Evolutionary conservation across 2,888 invertebrate species (phyloP), one percentile per base, ranked within the genome.

Genomic region (Cylindroiulus punctatus): DNA sequence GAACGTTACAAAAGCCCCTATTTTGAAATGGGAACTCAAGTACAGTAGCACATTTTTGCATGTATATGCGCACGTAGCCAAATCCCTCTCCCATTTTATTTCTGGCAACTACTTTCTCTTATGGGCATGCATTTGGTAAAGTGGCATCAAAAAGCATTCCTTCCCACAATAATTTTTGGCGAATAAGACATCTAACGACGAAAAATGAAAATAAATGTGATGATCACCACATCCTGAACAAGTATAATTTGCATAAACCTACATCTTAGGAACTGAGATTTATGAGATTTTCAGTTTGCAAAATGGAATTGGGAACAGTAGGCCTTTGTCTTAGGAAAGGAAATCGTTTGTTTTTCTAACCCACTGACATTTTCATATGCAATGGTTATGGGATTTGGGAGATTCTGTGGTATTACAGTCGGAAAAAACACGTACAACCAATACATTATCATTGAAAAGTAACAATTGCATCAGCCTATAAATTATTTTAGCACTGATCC

Each of bases 131-230:
- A 65, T 65, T 65, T 65, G 57, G 22, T 65, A 26, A 65, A 65
- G 22, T 22, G 57, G 57, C 57, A 26, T 65, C 57, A 65, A 65
- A 57, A 65, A 65, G 57, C 57, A 65, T 65, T 22, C 22, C 57
- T 26, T 22, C 22, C 57, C 57, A 65, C 26, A 65, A 65, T 65
- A 65, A 65, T 8, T 65, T 65, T 65, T 22, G 57, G 57, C 3
- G 22, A 65, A 65, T 8, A 65, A 22, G 57, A 7, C 57, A 65
- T 65, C 10, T 12, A 26, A 65, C 7, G 22, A 10, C 22, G 57
- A 65, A 65, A 65, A 65, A 65, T 65, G 57, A 65, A 65, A 65
- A 65, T 22, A 22, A 65, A 65, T 65, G 57, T 65, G 57, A 22
- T 65, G 19, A 65, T 65, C 57, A 65, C 57, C 57, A 65, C 57